Base-by-base conservation (phyloP, 2,113 vertebrate species). In the Platichthys stellatus region DNA sequence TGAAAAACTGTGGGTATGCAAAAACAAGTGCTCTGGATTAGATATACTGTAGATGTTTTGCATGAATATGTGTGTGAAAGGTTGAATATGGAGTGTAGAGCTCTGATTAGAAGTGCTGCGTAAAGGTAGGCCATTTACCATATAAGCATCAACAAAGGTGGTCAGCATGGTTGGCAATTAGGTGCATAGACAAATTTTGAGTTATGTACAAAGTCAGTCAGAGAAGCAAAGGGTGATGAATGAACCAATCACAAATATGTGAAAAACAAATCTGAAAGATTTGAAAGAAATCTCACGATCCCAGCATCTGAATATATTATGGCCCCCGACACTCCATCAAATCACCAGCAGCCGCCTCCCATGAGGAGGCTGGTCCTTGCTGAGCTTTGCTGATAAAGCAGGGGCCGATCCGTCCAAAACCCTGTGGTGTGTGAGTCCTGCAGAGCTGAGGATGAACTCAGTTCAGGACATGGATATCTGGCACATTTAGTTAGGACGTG, bases 381-480 rank as follows among this genome's bases (percentile, higher is more conserved):
- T 63, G 69, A 62, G 57, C 63, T 1, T 15, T 23, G 56, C 57
- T 56, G 31, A 31, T 31, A 31, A 31, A 31, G 31, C 31, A 31
- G 31, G 31, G 6, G 26, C 3, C 0, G 20, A 23, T 15, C 21
- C 0, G 2, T 58, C 40, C 26, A 63, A 9, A 54, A 51, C 40
- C 56, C 35, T 24, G 53, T 53, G 1, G 0, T 38, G 20, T 14
- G 26, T n/a, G 23, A 40, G 49, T 47, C 56, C 18, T 20, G 15
- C 65, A 21, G 5, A 15, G 24, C 45, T 47, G 45, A 61, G 24
- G 35, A 57, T 31, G 47, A 47, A 24, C 2, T 20, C 17, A 13
- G 61, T 56, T 38, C 59, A 21, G 15, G 28, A 56, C 14, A 61
- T 53, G 69, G 28, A 43, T n/a, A 60, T 60, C 56, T 71, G 62